These are phyloP conservation scores for Eudorcas thomsonii DNA, from an alignment of 2,113 vertebrate species.

Conservation along the genomic window DNA sequence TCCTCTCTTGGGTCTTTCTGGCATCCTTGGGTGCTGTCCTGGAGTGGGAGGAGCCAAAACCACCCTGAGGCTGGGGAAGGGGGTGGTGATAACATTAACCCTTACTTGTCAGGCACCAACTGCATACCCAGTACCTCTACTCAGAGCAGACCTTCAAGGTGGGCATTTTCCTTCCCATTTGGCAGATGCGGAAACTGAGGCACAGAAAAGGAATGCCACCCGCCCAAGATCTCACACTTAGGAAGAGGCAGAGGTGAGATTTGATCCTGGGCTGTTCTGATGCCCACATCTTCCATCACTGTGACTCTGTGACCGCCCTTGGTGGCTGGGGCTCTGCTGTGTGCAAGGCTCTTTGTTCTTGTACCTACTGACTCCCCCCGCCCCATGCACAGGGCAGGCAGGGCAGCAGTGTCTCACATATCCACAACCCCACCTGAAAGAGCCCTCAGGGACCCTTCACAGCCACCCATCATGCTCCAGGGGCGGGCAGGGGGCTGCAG, in stretches of 20 bases:
- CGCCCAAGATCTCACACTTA: not conserved
- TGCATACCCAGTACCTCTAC: not conserved
- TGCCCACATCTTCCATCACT: fast-evolving
- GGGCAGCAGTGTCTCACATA: too few relatives aligned
- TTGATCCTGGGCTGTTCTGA: not conserved
- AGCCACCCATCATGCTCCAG: not conserved
- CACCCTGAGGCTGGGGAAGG: not conserved
- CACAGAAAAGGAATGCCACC: not conserved
- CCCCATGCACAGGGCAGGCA: not conserved
- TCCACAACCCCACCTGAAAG: not conserved
- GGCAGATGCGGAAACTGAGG: not conserved
- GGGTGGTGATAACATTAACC: not conserved
- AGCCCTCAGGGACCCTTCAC: not conserved
- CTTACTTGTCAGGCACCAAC: fast-evolving
- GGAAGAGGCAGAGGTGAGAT: not conserved
- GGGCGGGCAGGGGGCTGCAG: not conserved
- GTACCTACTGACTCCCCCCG: not conserved
- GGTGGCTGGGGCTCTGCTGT: too few relatives aligned
- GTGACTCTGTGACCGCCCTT: not conserved
- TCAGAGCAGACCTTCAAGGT: not conserved
- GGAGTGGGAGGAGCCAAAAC: not conserved
- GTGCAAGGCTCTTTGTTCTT: not conserved
- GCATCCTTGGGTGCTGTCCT: not conserved
- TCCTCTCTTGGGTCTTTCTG: not conserved
- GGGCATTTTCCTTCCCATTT: not conserved